Evolutionary conservation across 2,888 invertebrate species (phyloP), one percentile per base, ranked within the genome.

Genomic region (Habroteleia sp.): DNA sequence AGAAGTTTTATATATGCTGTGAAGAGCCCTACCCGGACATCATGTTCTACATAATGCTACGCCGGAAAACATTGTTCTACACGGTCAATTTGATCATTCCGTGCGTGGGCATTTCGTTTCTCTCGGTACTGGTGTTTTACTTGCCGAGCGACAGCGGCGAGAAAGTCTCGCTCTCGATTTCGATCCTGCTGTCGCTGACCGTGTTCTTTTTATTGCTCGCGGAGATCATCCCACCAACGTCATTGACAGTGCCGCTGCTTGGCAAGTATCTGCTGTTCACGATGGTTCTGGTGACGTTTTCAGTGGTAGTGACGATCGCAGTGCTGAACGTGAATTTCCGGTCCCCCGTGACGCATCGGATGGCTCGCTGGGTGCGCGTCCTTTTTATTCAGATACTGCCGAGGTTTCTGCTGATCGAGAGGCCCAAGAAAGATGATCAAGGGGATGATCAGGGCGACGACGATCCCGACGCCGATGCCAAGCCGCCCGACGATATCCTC

Each of bases 111-210:
- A 97, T 98, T 89, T 97, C 97, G 82, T 97, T 97, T 90, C 94
- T 99, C 87, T 97, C 98, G 81, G 96, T 98, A 84, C 93, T 98
- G 85, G 97, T 98, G 85, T 98, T 98, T 92, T 98, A 98, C 90
- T 91, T 98, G 89, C 98, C 98, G 79, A 97, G 97, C 79, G 98
- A 98, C 91, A 96, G 96, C 89, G 98, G 98, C 84, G 98, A 99
- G 91, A 98, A 98, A 92, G 96, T 96, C 83, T 97, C 98, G 76
- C 93, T 99, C 78, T 97, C 97, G 89, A 97, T 97, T 85, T 97
- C 96, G 79, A 97, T 97, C 88, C 91, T 97, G 76, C 93, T 97
- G 60, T 97, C 97, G 81, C 91, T 97, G 86, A 97, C 97, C 85
- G 97, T 97, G 91, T 97, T 97, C 91, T 97, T 97, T 91, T 91